A percentile compares a stretch with the other conserved stretches of the same genome.
phyloP scores from a whole-genome alignment of 1,140 invertebrate species.

The Drosophila azteca region DNA sequence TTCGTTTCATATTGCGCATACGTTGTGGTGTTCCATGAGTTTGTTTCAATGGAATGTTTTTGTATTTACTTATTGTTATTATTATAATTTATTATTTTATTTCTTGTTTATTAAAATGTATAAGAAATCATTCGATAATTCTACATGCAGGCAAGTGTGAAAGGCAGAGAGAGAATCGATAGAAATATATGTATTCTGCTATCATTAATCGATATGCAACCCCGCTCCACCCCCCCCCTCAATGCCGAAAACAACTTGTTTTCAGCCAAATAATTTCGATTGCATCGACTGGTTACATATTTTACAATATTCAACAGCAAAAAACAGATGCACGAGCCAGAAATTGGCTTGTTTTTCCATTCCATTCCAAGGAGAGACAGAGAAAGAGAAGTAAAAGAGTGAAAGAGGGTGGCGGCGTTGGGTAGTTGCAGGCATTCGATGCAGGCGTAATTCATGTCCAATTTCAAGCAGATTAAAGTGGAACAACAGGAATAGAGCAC shows the following conservation, averaged over 20 bases:
- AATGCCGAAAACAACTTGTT: background rate
- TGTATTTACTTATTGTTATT: too few species aligned
- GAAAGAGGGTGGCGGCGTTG: too few species aligned
- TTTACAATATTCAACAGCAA: constrained; percentile 40
- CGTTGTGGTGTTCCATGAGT: constrained; percentile 11
- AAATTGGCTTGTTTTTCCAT: constrained; percentile 58
- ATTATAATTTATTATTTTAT: too few species aligned
- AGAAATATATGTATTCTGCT: too few species aligned
- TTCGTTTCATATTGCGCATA: constrained; percentile 45
- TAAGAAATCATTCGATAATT: constrained; percentile 7
- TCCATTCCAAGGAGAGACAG: too few species aligned
- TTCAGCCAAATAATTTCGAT: constrained; percentile 44
- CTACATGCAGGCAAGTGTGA: background rate
- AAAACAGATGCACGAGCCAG: constrained; percentile 35
- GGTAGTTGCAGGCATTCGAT: too few species aligned
- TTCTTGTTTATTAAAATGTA: background rate
- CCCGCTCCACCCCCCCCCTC: background rate
- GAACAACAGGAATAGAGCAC: too few species aligned
- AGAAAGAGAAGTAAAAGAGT: too few species aligned
- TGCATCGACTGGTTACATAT: constrained; percentile 68
- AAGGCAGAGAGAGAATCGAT: background rate
- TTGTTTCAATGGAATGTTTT: constrained; percentile 16
- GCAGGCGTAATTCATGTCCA: too few species aligned
- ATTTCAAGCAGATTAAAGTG: too few species aligned
- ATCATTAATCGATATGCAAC: too few species aligned